Evolutionary conservation across 1,140 invertebrate genomes (phyloP), one percentile per base, ranked within the genome.

Genomic region (Drosophila prosaltans): DNA sequence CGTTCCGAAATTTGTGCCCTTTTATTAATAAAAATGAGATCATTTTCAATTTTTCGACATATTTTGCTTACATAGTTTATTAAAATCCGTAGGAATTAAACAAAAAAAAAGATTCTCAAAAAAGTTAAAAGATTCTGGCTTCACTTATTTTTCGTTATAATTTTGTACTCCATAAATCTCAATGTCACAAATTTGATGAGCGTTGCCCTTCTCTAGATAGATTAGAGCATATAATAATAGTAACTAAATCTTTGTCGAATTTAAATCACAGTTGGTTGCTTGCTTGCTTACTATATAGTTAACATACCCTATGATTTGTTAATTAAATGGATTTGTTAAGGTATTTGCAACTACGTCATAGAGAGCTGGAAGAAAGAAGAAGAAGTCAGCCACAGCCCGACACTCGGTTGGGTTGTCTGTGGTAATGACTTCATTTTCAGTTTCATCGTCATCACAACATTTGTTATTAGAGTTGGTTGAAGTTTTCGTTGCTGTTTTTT

Each of bases 371-470:
- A 6, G 4, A 48, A 2, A 9, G 9, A 40, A 40, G 10, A 40
- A 48, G 45, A 51, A 51, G 24, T 51, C 21, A 30, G 4, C 0
- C 21, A 30, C 2, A 30, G 2, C 45, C 24, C 6, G 45, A 51
- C 45, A 21, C 21, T 51, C 45, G 21, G 2, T 43, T 5, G 28
- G 39, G 64, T 84, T 84, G 81, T 69, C 77, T 70, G 77, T 81
- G 81, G 81, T 84, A 84, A 84, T 84, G 81, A 84, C 81, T 85
- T 84, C 58, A 84, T 81, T 75, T 72, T 60, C 63, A 64, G 64
- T 39, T 55, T 16, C 72, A 45, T 65, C 55, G 69, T 69, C 62
- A 65, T 41, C 78, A 59, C 45, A 65, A 59, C 45, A 65, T 80
- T 68, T 61, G 57, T 69, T 40, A 39, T 24, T 51, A 24, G 45